Base-by-base conservation (phyloP, 2,797 vertebrate genomes). In the Myripristis murdjan region DNA sequence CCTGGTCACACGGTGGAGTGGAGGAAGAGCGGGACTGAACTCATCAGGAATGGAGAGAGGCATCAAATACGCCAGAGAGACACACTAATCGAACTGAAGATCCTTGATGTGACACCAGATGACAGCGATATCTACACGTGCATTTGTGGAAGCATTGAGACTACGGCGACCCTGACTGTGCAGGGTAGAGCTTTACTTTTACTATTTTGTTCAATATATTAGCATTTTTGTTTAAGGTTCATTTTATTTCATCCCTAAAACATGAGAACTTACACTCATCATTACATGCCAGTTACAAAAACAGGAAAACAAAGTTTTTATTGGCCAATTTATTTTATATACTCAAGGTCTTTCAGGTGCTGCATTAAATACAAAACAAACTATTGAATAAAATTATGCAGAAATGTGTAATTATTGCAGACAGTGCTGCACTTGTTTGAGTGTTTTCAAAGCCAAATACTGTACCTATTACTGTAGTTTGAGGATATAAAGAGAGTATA, bases 71-170 rank as follows among this genome's bases (percentile, higher is more conserved):
- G 87, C 16, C 95, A 96, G 83, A 93, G 95, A 72, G 94, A 94
- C 20, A 28, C 46, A 0, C 75, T 93, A 23, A 28, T 90, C 68
- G 95, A 96, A 81, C 88, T 97, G 68, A 92, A 90, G 53, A 94
- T 97, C 73, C 82, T 90, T 33, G 91, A 93, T 70, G 84, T 91
- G 83, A 92, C 82, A 0, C 3, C 78, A 1, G 93, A 93, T 26
- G 96, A 97, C 84, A 91, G 93, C 41, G 86, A 94, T 9, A 78
- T 95, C 60, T 97, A 97, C 88, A 95, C 93, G 0, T 98, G 97
- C 80, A 64, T 94, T 58, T 96, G 93, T 85, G 95, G 91, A 70
- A 86, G 88, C 39, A 82, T 91, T 20, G 91, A 95, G 87, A 95
- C 95, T 15, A 92, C 94, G 1, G 95, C 96, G 0, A 84, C 91